Conservation (phyloP, 2,113 vertebrate species). For the Nestor notabilis region DNA sequence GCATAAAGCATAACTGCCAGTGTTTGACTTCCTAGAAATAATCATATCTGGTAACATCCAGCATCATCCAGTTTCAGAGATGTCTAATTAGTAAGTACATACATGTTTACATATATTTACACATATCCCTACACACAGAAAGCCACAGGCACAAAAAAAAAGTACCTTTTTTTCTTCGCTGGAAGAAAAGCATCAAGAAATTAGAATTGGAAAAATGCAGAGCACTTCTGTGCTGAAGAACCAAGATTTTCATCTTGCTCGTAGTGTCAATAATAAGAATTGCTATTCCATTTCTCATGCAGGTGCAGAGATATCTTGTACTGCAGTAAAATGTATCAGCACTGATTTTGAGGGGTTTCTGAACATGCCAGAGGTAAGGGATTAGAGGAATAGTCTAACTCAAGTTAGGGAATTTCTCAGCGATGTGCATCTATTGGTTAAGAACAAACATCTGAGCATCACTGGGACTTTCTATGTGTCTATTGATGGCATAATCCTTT, state of each 20-base stretch:
- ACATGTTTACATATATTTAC: neutral
- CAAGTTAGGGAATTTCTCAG: neutral
- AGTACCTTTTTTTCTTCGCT: neutral
- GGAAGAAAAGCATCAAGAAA: neutral
- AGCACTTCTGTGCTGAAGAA: neutral
- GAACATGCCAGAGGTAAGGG: neutral
- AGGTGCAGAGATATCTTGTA: neutral
- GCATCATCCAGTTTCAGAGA: neutral
- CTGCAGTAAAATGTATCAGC: neutral
- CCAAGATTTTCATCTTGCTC: neutral
- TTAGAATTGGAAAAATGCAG: neutral
- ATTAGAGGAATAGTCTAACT: neutral
- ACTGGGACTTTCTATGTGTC: fast-evolving
- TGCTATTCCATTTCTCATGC: neutral
- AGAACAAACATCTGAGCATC: neutral
- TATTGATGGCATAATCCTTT: neutral
- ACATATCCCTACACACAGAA: neutral
- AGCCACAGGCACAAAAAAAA: neutral
- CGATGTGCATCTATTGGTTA: neutral
- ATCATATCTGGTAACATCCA: neutral
- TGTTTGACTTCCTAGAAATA: neutral
- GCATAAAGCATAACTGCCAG: neutral
- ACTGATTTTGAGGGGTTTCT: neutral
- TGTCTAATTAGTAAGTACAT: neutral
- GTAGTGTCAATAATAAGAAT: neutral